phyloP scores from a whole-genome alignment of 2,113 vertebrate genomes.

The Eublepharis macularius region DNA sequence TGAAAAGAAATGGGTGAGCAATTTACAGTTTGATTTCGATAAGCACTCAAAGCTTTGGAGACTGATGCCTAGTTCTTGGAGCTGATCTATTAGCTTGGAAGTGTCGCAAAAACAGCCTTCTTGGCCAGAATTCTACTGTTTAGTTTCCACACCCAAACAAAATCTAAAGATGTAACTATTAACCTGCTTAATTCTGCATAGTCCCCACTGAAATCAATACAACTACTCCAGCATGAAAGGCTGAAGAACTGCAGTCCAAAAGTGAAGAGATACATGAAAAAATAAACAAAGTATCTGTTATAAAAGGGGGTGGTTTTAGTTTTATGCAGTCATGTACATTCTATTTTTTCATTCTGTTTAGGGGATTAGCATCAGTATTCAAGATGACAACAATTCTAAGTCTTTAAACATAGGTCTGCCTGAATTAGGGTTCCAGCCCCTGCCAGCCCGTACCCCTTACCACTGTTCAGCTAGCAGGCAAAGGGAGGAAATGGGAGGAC shows the following conservation, averaged over 20 bases:
- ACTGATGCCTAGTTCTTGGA: neutral
- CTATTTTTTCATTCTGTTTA: neutral
- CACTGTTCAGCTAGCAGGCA: too few relatives aligned
- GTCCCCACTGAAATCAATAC: neutral
- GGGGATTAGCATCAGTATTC: neutral
- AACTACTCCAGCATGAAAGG: neutral
- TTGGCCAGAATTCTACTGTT: constrained; percentile 2
- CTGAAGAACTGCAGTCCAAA: neutral
- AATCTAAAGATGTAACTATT: constrained; percentile 6
- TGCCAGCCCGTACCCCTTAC: too few relatives aligned
- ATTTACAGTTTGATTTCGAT: neutral
- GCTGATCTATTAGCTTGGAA: neutral
- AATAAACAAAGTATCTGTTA: neutral
- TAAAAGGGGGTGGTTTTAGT: neutral
- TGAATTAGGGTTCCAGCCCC: neutral
- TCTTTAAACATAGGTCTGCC: neutral
- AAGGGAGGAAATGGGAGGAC: accelerated
- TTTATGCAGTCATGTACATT: neutral
- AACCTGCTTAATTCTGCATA: neutral
- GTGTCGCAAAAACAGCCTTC: neutral
- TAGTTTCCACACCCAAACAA: constrained; percentile 10
- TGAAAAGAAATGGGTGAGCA: constrained; percentile 3
- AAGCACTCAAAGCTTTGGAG: neutral
- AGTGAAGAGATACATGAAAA: neutral
- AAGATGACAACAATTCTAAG: neutral